Percentiles rank a stretch among this genome's conserved stretches.
phyloP scores from a whole-genome alignment of 2,797 vertebrate genomes.

The Ibycter americanus region DNA sequence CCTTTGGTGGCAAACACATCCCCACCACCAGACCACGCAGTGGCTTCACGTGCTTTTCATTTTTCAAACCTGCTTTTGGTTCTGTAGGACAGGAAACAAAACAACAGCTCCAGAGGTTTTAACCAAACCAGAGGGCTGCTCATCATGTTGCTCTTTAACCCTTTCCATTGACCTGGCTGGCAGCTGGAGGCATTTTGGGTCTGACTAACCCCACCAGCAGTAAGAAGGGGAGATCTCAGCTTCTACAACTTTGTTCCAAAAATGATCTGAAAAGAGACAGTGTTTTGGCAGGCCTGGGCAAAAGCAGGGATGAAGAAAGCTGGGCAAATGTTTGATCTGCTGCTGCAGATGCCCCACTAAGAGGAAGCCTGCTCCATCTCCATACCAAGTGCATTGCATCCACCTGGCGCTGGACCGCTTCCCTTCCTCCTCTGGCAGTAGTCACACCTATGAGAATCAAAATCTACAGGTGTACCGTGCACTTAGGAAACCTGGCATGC shows the following conservation, averaged over 20 bases:
- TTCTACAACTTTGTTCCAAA: neutral
- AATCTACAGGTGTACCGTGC: neutral
- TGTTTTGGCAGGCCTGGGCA: neutral
- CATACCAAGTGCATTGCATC: neutral
- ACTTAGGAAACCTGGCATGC: rapidly evolving
- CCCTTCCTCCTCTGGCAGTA: neutral
- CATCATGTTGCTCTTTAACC: neutral
- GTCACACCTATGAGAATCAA: neutral
- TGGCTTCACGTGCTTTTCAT: neutral
- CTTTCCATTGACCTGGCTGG: neutral
- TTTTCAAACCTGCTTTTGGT: neutral
- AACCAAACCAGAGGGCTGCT: neutral
- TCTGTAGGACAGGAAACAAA: neutral
- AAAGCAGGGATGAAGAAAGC: neutral
- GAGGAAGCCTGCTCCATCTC: neutral
- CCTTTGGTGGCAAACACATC: neutral
- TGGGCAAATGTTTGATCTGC: neutral
- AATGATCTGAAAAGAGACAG: neutral
- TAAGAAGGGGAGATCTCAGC: neutral
- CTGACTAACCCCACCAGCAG: neutral
- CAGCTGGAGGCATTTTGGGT: neutral
- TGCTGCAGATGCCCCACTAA: neutral
- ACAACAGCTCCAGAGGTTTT: neutral
- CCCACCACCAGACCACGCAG: rapidly evolving
- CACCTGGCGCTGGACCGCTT: rapidly evolving